phyloP scores from a whole-genome alignment of 2,888 invertebrate species.

The Hirtodrosophila cameraria region DNA sequence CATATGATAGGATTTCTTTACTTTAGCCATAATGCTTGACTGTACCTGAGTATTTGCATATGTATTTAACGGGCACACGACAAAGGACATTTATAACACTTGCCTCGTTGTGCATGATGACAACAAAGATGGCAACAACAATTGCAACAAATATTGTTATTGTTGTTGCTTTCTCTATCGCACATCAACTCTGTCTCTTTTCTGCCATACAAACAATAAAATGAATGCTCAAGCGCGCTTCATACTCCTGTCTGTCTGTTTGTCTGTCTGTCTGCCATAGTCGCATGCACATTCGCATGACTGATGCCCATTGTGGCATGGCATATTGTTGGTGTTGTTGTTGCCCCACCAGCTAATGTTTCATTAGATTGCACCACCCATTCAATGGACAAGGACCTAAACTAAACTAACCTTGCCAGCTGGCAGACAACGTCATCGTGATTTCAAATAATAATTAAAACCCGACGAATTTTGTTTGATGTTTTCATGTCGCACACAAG shows the following conservation, averaged over 20 bases:
- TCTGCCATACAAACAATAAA: constrained; percentile 46
- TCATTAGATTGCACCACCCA: constrained; percentile 53
- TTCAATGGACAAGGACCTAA: constrained; percentile 2
- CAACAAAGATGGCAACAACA: constrained; percentile 25
- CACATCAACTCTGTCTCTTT: neutral
- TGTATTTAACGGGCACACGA: constrained; percentile 33
- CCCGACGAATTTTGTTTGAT: constrained; percentile 66
- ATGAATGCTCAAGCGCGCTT: constrained; percentile 49
- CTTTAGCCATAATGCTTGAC: neutral
- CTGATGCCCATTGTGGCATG: constrained; percentile 23
- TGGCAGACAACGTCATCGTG: constrained; percentile 42
- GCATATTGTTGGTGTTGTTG: constrained; percentile 31
- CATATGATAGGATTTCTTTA: neutral
- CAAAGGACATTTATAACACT: constrained; percentile 26
- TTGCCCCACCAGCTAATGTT: constrained; percentile 57
- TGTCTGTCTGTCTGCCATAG: constrained; percentile 11
- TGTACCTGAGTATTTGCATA: constrained; percentile 22
- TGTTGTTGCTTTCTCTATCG: constrained; percentile 6
- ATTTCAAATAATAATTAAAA: constrained; percentile 71
- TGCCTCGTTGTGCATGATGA: constrained; percentile 17
- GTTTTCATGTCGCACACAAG: constrained; percentile 52
- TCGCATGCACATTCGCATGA: constrained; percentile 19
- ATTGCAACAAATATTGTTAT: constrained; percentile 18
- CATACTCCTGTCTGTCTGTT: constrained; percentile 9
- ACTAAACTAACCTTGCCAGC: constrained; percentile 12